These are phyloP conservation scores for Stictonetta naevosa DNA, from an alignment of 2,113 vertebrate species.

Conservation along the genomic window DNA sequence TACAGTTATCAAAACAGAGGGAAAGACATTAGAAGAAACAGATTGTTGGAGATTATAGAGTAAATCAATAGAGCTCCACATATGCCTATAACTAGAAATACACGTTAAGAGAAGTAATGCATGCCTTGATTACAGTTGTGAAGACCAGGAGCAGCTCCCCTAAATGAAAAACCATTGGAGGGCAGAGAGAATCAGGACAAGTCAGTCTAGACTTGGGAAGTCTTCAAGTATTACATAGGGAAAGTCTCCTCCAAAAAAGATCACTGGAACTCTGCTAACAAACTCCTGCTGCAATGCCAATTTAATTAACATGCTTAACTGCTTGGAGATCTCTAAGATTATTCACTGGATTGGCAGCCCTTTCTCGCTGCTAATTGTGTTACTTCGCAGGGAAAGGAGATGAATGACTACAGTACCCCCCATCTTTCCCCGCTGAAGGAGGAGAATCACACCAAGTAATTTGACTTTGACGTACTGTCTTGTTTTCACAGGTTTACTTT, in stretches of 20 bases:
- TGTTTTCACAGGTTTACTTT: slow-evolving; percentile 16
- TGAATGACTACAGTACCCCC: slow-evolving; percentile 51
- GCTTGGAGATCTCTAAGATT: slow-evolving; percentile 64
- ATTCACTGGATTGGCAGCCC: slow-evolving; percentile 54
- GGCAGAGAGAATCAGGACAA: background rate
- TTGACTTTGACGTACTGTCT: slow-evolving; percentile 58
- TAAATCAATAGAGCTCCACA: background rate
- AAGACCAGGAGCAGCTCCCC: background rate
- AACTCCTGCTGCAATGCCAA: slow-evolving; percentile 37
- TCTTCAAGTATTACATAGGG: background rate
- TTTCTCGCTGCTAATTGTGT: slow-evolving; percentile 57
- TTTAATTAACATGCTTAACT: slow-evolving; percentile 72
- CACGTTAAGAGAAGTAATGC: background rate
- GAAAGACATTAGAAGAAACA: background rate
- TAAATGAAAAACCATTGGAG: background rate
- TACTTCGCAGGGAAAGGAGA: slow-evolving; percentile 28
- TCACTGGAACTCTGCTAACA: background rate
- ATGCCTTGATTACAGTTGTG: background rate
- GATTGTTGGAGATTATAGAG: background rate
- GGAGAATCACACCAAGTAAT: slow-evolving; percentile 33
- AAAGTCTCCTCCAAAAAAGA: background rate
- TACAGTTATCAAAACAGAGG: background rate
- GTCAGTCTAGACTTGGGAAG: background rate
- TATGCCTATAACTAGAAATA: background rate
- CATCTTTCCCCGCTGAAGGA: slow-evolving; percentile 35